These are phyloP conservation scores for Oryzaephilus surinamensis DNA, from an alignment of 1,140 invertebrate genomes.

Conservation along the genomic window DNA sequence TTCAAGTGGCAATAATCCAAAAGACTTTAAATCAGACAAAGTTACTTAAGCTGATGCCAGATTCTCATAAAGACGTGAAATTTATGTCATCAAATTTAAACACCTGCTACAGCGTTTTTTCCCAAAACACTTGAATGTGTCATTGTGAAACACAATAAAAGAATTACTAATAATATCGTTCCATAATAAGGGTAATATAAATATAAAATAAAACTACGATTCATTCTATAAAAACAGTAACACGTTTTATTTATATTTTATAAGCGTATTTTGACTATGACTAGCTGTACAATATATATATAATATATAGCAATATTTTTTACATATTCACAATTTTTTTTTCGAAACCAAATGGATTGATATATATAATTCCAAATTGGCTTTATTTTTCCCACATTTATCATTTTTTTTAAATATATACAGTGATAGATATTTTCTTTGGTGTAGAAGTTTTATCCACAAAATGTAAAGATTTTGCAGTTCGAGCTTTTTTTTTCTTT, in stretches of 20 bases:
- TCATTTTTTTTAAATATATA: conserved; percentile 21
- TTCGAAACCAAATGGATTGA: conserved; percentile 13
- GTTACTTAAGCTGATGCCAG: no score
- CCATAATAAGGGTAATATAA: conserved; percentile 3
- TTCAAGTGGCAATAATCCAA: no score
- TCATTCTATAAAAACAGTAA: conserved; percentile 37
- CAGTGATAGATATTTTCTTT: conserved; percentile 34
- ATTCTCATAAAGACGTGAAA: no score
- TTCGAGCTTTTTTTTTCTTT: no score
- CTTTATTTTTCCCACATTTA: conserved; percentile 25
- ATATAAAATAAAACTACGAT: conserved; percentile 26
- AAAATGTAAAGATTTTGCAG: no score
- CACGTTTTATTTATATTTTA: conserved; percentile 35
- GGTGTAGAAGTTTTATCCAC: conserved; percentile 34
- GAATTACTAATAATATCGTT: conserved; percentile 2
- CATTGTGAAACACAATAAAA: no score
- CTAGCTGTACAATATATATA: conserved; percentile 35
- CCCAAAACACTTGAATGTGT: no score
- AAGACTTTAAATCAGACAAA: no score
- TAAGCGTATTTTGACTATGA: conserved; percentile 39
- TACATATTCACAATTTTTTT: conserved; percentile 36
- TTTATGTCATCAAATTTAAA: no score
- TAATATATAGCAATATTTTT: conserved; percentile 33
- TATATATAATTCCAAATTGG: conserved; percentile 10
- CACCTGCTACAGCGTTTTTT: no score